Percentiles rank a stretch among this genome's conserved stretches.
Evolutionary conservation across 2,113 vertebrate genomes (phyloP).

Genomic region (Salvelinus sp.): DNA sequence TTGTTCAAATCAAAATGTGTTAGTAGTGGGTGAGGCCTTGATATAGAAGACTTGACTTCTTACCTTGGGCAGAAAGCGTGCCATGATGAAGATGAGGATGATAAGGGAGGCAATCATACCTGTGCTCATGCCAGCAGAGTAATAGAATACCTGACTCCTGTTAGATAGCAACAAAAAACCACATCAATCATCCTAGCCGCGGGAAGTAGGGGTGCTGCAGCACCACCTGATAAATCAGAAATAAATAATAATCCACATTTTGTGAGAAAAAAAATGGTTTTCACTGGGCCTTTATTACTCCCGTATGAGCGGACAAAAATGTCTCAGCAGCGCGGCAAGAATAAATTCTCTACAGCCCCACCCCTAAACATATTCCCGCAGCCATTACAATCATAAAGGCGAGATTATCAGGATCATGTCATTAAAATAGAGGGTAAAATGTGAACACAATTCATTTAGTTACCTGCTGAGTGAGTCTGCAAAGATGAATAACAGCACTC

Average conservation of each 20-base stretch:
- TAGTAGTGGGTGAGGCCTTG: neutral
- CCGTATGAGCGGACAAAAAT: neutral
- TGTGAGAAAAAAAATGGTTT: too few species aligned
- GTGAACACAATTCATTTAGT: conserved; percentile 1
- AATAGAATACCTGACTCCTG: conserved; percentile 94
- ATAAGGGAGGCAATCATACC: conserved; percentile 91
- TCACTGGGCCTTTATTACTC: too few species aligned
- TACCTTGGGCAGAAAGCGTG: conserved; percentile 89
- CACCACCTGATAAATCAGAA: too few species aligned
- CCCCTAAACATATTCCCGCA: too few species aligned
- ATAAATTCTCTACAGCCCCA: too few species aligned
- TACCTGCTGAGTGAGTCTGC: conserved; percentile 91
- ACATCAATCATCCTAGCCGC: neutral
- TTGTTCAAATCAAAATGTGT: neutral
- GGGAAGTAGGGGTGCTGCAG: too few species aligned
- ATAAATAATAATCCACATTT: neutral
- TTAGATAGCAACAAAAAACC: neutral
- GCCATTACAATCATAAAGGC: neutral
- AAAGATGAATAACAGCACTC: conserved; percentile 83
- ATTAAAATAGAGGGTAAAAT: neutral
- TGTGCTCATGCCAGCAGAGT: conserved; percentile 88
- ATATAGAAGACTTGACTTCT: neutral
- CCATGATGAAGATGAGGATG: conserved; percentile 85
- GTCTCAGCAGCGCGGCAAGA: too few species aligned
- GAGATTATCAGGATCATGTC: neutral